These are phyloP conservation scores for Cyrtodaria siliqua DNA, from an alignment of 2,888 invertebrate species.

Conservation along the genomic window DNA sequence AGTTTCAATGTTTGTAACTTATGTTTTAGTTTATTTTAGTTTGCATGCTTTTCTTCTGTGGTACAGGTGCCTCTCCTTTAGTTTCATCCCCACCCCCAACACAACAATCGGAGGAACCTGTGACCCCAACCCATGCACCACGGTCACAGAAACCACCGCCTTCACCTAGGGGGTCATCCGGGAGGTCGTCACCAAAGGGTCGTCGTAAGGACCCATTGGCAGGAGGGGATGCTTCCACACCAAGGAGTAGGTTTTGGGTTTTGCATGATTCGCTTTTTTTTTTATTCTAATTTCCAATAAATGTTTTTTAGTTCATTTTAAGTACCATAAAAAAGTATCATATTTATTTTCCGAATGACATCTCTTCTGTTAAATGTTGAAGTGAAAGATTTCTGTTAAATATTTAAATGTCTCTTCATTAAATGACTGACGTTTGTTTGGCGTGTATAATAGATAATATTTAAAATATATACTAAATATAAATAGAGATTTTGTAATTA, in stretches of 20 bases:
- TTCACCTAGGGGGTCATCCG: slow-evolving; percentile 33
- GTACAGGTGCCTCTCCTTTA: slow-evolving; percentile 54
- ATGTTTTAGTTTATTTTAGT: slow-evolving; percentile 32
- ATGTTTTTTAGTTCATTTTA: too few relatives aligned
- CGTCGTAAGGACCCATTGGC: slow-evolving; percentile 49
- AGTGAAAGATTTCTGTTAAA: too few relatives aligned
- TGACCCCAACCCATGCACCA: not conserved
- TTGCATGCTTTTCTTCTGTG: slow-evolving; percentile 57
- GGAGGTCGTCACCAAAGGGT: slow-evolving; percentile 33
- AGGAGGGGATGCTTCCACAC: slow-evolving; percentile 58
- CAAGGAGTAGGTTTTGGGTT: slow-evolving; percentile 54
- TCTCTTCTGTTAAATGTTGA: too few relatives aligned
- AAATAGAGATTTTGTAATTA: too few relatives aligned
- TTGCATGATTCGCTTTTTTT: slow-evolving; percentile 8
- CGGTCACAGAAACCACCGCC: not conserved
- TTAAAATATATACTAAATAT: too few relatives aligned
- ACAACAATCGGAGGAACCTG: not conserved
- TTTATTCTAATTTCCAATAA: too few relatives aligned
- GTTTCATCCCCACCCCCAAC: slow-evolving; percentile 46
- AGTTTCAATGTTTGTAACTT: slow-evolving; percentile 6
- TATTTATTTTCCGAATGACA: too few relatives aligned
- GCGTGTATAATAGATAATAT: too few relatives aligned
- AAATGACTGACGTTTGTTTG: too few relatives aligned
- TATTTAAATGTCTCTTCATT: too few relatives aligned
- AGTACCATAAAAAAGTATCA: too few relatives aligned